Conservation (phyloP, 2,797 vertebrate species). For the Cercopithecus neglectus region DNA sequence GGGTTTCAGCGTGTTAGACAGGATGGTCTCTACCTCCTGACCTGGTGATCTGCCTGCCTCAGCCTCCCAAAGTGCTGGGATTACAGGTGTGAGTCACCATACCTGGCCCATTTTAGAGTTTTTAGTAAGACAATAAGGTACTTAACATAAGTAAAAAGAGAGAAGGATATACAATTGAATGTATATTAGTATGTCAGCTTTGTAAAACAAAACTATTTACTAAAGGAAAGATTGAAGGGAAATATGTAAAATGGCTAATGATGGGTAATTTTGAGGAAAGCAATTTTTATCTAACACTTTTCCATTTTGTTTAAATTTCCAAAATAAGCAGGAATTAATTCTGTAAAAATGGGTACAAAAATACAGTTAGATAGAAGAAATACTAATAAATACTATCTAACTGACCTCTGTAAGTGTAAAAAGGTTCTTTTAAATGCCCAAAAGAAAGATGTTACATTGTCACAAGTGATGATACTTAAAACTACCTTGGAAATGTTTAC, state of each 20-base stretch:
- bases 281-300: neutral
- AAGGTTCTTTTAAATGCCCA: neutral
- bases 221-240: neutral
- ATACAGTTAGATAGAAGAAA: neutral
- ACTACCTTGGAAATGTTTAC: neutral
- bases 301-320: neutral
- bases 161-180: neutral
- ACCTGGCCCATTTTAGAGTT: neutral
- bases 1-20: too few relatives aligned
- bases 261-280: neutral
- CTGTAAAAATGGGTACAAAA: neutral
- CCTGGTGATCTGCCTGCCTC: too few relatives aligned
- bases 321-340: neutral
- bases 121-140: neutral
- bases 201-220: conserved; percentile 1
- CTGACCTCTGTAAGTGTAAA: neutral
- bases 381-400: neutral
- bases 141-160: neutral
- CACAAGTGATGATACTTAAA: neutral
- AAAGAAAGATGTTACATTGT: neutral
- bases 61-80: too few relatives aligned
- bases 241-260: neutral
- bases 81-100: too few relatives aligned
- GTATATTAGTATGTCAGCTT: neutral
- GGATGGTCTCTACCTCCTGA: too few relatives aligned